Evolutionary conservation across 2,888 invertebrate genomes (phyloP).

Genomic region (Caenorhabditis sp.): DNA sequence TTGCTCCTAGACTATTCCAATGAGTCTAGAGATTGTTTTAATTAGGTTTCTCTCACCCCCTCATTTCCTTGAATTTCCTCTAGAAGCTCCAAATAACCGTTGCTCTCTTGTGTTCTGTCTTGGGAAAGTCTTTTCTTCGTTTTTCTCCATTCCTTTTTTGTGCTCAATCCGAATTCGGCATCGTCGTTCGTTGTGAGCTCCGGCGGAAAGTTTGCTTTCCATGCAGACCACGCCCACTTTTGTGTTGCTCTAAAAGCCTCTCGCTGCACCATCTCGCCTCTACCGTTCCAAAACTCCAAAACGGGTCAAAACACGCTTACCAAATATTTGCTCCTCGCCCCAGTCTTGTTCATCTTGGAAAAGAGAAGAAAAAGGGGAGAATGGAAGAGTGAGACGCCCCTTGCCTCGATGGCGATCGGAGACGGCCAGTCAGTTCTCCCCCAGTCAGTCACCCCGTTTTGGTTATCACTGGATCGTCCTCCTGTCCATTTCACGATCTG

Average conservation of each 20-base stretch:
- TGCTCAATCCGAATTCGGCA: constrained; percentile 13
- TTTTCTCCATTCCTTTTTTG: not conserved
- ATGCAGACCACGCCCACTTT: constrained; percentile 41
- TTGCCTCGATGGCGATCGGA: constrained; percentile 25
- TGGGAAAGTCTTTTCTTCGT: not conserved
- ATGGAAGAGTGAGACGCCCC: constrained; percentile 25
- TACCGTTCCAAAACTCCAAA: constrained; percentile 53
- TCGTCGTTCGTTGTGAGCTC: not conserved
- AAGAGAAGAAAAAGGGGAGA: constrained; percentile 13
- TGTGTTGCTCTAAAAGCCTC: constrained; percentile 52
- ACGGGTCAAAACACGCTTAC: constrained; percentile 66
- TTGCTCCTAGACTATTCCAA: constrained; percentile 18
- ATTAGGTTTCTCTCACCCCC: not conserved
- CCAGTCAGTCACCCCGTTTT: constrained; percentile 37
- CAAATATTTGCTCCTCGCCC: constrained; percentile 65
- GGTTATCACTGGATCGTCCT: constrained; percentile 50
- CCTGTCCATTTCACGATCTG: constrained; percentile 46
- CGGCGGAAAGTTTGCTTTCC: constrained; percentile 54
- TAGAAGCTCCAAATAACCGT: not conserved
- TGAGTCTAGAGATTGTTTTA: not conserved
- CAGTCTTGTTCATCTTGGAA: constrained; percentile 52
- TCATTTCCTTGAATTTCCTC: not conserved
- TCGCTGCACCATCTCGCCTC: constrained; percentile 3
- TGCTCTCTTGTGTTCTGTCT: not conserved
- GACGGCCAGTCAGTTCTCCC: constrained; percentile 28